These are phyloP conservation scores for Meloe dianella DNA, from an alignment of 2,888 invertebrate species.

Conservation along the genomic window DNA sequence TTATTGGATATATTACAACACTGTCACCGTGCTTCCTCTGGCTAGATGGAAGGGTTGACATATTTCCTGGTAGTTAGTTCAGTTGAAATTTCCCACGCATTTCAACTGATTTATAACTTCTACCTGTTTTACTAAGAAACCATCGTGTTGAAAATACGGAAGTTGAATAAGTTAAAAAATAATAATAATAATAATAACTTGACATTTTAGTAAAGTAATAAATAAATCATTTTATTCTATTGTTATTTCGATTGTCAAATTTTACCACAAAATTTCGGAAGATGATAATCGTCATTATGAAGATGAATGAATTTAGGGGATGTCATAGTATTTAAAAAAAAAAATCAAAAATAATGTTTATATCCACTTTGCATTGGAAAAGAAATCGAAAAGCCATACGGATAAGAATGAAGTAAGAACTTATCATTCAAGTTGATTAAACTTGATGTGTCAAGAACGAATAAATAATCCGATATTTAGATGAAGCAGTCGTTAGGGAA, in stretches of 20 bases:
- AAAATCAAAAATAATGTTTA: slow-evolving; percentile 56
- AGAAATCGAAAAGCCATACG: neutral
- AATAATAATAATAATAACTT: neutral
- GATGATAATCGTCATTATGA: slow-evolving; percentile 2
- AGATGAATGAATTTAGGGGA: neutral
- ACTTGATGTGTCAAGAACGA: slow-evolving; percentile 55
- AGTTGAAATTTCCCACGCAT: slow-evolving; percentile 4
- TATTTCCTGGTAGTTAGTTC: slow-evolving; percentile 5
- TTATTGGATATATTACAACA: neutral
- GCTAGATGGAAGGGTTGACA: slow-evolving; percentile 1
- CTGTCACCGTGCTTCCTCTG: neutral
- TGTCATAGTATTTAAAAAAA: neutral
- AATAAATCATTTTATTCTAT: neutral
- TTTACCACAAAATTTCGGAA: neutral
- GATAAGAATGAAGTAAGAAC: slow-evolving; percentile 35
- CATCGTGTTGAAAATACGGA: neutral
- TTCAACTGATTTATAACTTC: slow-evolving; percentile 17
- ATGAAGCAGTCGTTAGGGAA: slow-evolving; percentile 56
- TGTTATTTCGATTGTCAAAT: neutral
- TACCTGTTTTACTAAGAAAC: slow-evolving; percentile 5
- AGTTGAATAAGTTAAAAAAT: neutral
- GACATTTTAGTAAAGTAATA: neutral
- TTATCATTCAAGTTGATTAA: slow-evolving; percentile 58
- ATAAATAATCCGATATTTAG: slow-evolving; percentile 58
- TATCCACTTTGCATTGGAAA: slow-evolving; percentile 48